Conservation (phyloP, 2,797 vertebrate genomes). For the Silurus lanzhouensis region DNA sequence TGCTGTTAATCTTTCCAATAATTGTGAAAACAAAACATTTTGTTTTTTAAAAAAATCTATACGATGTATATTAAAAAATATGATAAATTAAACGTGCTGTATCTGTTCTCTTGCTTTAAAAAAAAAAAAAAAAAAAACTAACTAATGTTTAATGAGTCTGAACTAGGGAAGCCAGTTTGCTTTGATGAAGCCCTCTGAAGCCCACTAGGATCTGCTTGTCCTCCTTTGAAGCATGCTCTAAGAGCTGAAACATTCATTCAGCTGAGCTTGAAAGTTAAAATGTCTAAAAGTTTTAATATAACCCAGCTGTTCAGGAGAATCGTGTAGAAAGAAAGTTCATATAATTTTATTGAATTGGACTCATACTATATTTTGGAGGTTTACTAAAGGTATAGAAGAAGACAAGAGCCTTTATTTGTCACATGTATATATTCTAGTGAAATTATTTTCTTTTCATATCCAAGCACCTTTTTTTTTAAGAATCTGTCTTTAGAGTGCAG, state of each 20-base stretch:
- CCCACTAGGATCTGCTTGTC: not conserved
- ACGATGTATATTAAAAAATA: too few relatives aligned
- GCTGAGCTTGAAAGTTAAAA: slow-evolving; percentile 13
- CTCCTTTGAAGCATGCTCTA: slow-evolving; percentile 46
- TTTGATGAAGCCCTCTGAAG: slow-evolving; percentile 39
- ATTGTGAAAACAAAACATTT: not conserved
- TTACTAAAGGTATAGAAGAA: too few relatives aligned
- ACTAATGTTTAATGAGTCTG: slow-evolving; percentile 3
- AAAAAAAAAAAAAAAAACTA: not conserved
- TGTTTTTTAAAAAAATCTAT: not conserved
- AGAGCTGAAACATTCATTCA: slow-evolving; percentile 64
- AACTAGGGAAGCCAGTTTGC: not conserved
- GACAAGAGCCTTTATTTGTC: too few relatives aligned
- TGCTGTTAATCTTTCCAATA: not conserved
- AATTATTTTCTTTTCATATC: too few relatives aligned
- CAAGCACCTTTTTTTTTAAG: too few relatives aligned
- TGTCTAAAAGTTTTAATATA: slow-evolving; percentile 7
- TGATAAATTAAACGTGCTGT: too few relatives aligned
- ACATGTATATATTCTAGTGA: too few relatives aligned
- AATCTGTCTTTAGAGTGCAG: too few relatives aligned
- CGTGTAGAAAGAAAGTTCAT: too few relatives aligned
- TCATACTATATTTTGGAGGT: too few relatives aligned
- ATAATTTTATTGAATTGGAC: too few relatives aligned
- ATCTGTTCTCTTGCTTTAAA: not conserved
- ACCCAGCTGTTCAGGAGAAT: not conserved